A percentile compares a stretch with the other conserved stretches of the same genome.
Conservation (phyloP, 2,113 vertebrate genomes). For the Oreochromis spilurus region DNA sequence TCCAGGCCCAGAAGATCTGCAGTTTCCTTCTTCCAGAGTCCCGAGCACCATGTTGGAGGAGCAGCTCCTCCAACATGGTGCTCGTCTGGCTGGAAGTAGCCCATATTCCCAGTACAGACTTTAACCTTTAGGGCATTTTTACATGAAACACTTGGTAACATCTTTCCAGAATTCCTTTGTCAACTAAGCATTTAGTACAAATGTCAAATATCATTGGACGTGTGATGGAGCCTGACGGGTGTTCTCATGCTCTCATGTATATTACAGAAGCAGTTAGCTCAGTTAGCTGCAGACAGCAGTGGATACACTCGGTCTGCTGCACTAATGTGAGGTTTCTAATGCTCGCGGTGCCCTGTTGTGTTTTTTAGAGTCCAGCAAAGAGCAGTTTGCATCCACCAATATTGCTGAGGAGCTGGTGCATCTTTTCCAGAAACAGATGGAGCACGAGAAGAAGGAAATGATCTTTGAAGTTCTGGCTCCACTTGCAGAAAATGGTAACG, state of each 20-base stretch:
- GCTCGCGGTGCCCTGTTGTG: neutral
- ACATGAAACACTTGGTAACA: too few species aligned
- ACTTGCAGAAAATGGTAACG: slow-evolving; percentile 92
- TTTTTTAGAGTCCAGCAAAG: slow-evolving; percentile 92
- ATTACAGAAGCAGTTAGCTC: neutral
- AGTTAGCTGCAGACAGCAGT: neutral
- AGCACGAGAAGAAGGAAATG: slow-evolving; percentile 98
- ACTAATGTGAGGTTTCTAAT: neutral
- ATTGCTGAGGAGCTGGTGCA: slow-evolving; percentile 93
- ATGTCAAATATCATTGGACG: neutral
- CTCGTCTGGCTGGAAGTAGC: neutral
- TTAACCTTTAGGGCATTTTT: neutral
- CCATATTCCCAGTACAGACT: neutral
- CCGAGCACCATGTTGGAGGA: neutral
- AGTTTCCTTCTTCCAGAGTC: too few species aligned
- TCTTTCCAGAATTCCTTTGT: too few species aligned
- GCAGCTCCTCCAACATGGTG: neutral
- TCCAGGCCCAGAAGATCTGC: neutral
- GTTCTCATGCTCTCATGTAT: neutral
- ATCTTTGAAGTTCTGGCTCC: slow-evolving; percentile 98
- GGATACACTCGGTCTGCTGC: neutral
- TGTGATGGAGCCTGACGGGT: neutral
- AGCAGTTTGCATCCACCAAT: slow-evolving; percentile 95
- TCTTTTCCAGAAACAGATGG: slow-evolving; percentile 92
- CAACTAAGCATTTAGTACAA: neutral